A percentile compares a stretch with the other conserved stretches of the same genome.
These are phyloP conservation scores for Dryomyza anilis DNA, from an alignment of 2,888 invertebrate species.

Conservation along the genomic window DNA sequence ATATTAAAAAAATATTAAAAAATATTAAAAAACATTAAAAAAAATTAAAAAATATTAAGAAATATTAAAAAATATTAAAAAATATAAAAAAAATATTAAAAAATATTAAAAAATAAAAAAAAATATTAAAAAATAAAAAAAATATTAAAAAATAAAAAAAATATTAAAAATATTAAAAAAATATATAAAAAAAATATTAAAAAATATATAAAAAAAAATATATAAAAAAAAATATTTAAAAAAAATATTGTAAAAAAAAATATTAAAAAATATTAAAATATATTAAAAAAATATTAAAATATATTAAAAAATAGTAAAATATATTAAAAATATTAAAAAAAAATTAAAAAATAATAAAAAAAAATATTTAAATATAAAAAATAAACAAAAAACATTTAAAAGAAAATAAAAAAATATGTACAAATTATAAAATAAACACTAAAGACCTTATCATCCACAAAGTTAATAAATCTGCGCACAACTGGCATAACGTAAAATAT, in stretches of 20 bases:
- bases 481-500: no score
- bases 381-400: neutral
- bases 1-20: no score
- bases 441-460: no score
- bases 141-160: neutral
- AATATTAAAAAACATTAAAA: no score
- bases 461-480: no score
- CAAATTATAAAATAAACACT: neutral
- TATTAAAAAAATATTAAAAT: neutral
- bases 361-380: neutral
- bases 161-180: neutral
- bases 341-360: neutral
- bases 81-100: no score
- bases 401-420: neutral
- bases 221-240: neutral
- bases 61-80: no score
- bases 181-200: neutral
- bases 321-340: neutral
- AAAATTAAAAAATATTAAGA: no score
- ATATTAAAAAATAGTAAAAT: neutral
- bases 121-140: neutral
- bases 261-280: neutral
- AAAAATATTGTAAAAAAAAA: neutral
- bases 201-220: neutral
- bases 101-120: no score